phyloP scores from a whole-genome alignment of 2,888 invertebrate species.

The Callosobruchus maculatus region DNA sequence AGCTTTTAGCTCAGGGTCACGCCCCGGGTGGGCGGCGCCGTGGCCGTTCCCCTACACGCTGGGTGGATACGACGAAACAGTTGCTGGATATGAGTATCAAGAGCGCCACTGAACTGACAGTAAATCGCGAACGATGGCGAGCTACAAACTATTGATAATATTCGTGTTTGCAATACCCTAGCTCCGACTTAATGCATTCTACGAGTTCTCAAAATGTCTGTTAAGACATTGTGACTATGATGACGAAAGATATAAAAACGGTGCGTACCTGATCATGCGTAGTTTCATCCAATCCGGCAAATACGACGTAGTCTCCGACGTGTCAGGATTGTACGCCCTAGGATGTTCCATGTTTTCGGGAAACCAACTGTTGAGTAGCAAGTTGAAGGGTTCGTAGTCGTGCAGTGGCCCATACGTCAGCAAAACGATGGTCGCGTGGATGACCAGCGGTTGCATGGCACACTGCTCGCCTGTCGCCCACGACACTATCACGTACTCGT shows the following conservation, averaged over 20 bases:
- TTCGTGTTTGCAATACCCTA: too few species aligned
- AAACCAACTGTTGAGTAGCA: slow-evolving; percentile 79
- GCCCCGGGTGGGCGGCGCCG: too few species aligned
- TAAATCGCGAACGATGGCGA: too few species aligned
- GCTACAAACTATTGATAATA: too few species aligned
- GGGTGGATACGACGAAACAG: too few species aligned
- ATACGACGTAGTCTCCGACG: slow-evolving; percentile 76
- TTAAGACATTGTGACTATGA: too few species aligned
- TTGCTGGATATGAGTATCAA: too few species aligned
- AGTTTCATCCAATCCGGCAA: slow-evolving; percentile 92
- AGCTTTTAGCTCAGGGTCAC: too few species aligned
- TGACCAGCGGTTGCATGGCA: slow-evolving; percentile 73
- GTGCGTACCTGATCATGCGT: slow-evolving; percentile 64
- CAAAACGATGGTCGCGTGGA: slow-evolving; percentile 80
- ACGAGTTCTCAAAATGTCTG: too few species aligned
- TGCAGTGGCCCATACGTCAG: slow-evolving; percentile 66
- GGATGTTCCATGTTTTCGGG: slow-evolving; percentile 70
- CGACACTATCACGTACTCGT: slow-evolving; percentile 72
- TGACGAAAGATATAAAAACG: not conserved
- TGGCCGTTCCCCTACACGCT: too few species aligned
- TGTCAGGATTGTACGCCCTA: slow-evolving; percentile 72
- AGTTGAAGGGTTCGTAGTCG: slow-evolving; percentile 39
- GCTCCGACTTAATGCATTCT: too few species aligned
- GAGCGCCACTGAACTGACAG: too few species aligned
- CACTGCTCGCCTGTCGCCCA: slow-evolving; percentile 75